Conservation (phyloP, 1,140 invertebrate species). For the Diplogasteroides magnus region DNA sequence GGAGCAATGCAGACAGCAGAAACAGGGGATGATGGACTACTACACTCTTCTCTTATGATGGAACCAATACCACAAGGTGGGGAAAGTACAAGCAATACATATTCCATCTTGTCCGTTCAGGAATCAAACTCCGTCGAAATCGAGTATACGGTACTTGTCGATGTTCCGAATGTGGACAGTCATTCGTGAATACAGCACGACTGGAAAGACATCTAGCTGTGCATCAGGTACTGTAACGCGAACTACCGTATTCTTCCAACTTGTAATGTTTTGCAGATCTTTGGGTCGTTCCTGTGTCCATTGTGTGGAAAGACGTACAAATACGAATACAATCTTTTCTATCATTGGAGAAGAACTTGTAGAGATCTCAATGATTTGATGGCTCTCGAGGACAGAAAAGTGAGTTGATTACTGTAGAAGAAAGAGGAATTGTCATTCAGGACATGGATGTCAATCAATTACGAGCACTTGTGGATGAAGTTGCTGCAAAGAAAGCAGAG, state of each 20-base stretch:
- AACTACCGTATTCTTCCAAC: background rate
- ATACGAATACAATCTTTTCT: conserved; percentile 52
- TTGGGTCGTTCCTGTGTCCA: conserved; percentile 47
- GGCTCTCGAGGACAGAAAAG: conserved; percentile 24
- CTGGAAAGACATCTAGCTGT: conserved; percentile 50
- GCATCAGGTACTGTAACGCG: conserved; percentile 37
- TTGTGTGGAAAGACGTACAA: conserved; percentile 51
- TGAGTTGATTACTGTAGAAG: conserved; percentile 6
- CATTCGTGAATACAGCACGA: conserved; percentile 48
- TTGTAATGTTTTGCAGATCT: conserved; percentile 26
- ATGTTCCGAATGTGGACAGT: conserved; percentile 45
- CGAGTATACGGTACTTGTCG: conserved; percentile 43
- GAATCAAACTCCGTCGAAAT: conserved; percentile 34
- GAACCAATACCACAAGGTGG: conserved; percentile 17
- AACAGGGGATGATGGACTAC: conserved; percentile 11
- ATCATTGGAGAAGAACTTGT: conserved; percentile 51
- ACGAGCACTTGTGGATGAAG: conserved; percentile 46
- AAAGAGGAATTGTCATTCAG: conserved; percentile 4
- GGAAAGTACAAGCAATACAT: background rate
- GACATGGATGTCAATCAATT: conserved; percentile 44
- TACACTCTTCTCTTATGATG: no score
- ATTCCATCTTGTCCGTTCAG: background rate
- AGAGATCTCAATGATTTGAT: conserved; percentile 46
- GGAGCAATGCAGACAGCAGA: conserved; percentile 7
- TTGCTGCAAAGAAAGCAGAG: conserved; percentile 42